Evolutionary conservation across 2,888 invertebrate genomes (phyloP).

Genomic region (Mesorhabditis spiculigera): DNA sequence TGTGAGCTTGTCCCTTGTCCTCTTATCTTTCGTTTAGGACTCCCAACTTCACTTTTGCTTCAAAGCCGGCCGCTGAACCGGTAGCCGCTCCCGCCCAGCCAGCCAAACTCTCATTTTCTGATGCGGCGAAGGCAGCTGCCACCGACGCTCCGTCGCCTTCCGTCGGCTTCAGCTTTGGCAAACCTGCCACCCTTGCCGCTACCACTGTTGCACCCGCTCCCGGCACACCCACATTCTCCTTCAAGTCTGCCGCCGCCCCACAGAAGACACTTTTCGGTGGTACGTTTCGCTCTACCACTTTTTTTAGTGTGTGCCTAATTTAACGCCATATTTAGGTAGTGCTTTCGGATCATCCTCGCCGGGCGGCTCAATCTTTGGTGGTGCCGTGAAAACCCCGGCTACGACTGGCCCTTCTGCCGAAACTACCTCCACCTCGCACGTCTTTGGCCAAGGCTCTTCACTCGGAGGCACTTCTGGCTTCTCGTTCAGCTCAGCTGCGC

Average conservation of each 20-base stretch:
- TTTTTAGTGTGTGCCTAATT: neutral
- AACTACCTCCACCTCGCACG: neutral
- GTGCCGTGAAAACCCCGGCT: neutral
- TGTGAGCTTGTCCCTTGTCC: too few relatives aligned
- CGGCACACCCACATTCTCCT: neutral
- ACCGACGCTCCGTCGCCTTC: neutral
- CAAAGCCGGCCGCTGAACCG: too few relatives aligned
- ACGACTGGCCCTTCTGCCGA: neutral
- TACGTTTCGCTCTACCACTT: too few relatives aligned
- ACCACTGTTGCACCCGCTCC: conserved; percentile 6
- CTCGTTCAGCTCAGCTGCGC: neutral
- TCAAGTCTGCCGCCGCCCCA: conserved; percentile 8
- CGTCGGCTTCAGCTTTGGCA: too few relatives aligned
- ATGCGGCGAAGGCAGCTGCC: neutral
- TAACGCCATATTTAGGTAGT: neutral
- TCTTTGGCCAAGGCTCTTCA: too few relatives aligned
- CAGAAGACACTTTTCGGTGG: conserved; percentile 13
- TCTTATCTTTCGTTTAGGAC: too few relatives aligned
- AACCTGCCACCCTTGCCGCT: neutral
- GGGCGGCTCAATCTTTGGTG: neutral
- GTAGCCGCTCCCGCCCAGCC: neutral
- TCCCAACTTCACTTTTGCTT: too few relatives aligned
- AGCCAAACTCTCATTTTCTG: neutral
- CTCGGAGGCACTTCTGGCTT: too few relatives aligned
- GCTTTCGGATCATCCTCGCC: neutral